Evolutionary conservation across 2,797 vertebrate genomes (phyloP).

Genomic region (Enteromius fasciolatus): DNA sequence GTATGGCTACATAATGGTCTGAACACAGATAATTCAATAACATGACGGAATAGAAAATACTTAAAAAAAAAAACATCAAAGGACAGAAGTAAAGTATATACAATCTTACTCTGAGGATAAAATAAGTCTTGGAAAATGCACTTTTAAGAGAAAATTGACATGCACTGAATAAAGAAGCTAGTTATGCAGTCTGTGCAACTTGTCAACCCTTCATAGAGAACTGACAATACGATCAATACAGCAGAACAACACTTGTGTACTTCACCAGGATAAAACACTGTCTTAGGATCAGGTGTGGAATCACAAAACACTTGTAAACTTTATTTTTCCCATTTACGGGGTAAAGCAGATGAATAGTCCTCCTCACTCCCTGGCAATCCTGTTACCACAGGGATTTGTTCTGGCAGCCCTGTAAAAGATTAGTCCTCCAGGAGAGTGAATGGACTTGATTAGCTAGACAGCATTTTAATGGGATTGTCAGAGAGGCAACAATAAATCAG

Average conservation of each 20-base stretch:
- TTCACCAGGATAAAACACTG: slow-evolving; percentile 47
- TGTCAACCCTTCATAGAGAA: not conserved
- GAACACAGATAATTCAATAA: slow-evolving; percentile 17
- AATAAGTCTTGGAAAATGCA: not conserved
- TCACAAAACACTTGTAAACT: slow-evolving; percentile 57
- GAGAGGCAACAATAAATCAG: slow-evolving; percentile 83
- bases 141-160: not conserved
- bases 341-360: slow-evolving; percentile 47
- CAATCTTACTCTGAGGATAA: no score
- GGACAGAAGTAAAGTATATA: not conserved
- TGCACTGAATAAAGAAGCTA: not conserved
- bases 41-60: not conserved
- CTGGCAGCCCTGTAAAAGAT: slow-evolving; percentile 81
- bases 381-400: slow-evolving; percentile 80
- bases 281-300: slow-evolving; percentile 41
- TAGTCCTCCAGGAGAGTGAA: slow-evolving; percentile 81
- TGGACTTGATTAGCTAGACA: slow-evolving; percentile 86
- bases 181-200: not conserved
- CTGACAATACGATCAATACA: slow-evolving; percentile 1
- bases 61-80: not conserved
- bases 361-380: slow-evolving; percentile 72
- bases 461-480: slow-evolving; percentile 88
- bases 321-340: slow-evolving; percentile 62
- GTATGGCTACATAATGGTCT: not conserved
- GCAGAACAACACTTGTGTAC: slow-evolving; percentile 39